phyloP scores from a whole-genome alignment of 2,113 vertebrate species.

The Dromiciops gliroides region DNA sequence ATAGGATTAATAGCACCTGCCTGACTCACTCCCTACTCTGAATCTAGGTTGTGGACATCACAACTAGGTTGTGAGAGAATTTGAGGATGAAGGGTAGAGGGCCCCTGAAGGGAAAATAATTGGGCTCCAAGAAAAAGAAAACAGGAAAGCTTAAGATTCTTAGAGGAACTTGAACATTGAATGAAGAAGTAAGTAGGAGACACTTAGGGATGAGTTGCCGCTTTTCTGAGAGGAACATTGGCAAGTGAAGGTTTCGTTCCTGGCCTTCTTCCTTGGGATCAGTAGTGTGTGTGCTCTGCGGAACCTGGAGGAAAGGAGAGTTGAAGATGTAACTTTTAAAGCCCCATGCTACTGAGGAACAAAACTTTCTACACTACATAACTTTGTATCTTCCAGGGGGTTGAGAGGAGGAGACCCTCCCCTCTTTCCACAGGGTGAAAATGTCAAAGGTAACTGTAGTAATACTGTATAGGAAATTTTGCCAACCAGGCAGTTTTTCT shows the following conservation, averaged over 20 bases:
- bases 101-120: background rate
- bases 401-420: background rate
- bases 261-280: background rate
- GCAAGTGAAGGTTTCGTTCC: background rate
- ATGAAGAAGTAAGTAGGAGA: background rate
- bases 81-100: background rate
- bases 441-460: slow-evolving; percentile 16
- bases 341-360: background rate
- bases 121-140: background rate
- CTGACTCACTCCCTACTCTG: background rate
- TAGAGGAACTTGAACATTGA: background rate
- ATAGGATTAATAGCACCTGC: background rate
- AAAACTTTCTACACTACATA: slow-evolving; percentile 14
- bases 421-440: background rate
- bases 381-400: slow-evolving; percentile 44
- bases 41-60: background rate
- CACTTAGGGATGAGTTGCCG: background rate
- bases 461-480: slow-evolving; percentile 59
- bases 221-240: background rate
- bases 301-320: background rate
- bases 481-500: slow-evolving; percentile 55
- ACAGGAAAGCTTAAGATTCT: background rate
- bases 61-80: background rate
- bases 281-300: background rate
- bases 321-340: background rate